Percentiles rank a stretch among this genome's conserved stretches.
Conservation (phyloP, 2,888 invertebrate genomes). For the Cantharis rustica region DNA sequence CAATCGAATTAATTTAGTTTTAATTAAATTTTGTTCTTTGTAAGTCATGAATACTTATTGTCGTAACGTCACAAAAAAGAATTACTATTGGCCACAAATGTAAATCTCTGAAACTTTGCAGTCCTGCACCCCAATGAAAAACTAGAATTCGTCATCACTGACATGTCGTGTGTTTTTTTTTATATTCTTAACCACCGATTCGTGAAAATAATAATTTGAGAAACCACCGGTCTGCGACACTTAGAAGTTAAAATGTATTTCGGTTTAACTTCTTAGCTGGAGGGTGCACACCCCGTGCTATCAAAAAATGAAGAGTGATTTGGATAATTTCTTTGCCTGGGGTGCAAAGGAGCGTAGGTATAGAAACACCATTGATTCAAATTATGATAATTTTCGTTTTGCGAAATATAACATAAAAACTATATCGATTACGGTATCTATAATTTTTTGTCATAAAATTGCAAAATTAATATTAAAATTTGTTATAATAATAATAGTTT, state of each 20-base stretch:
- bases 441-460: neutral
- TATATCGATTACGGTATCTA: neutral
- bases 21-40: too few species aligned
- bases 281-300: neutral
- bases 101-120: too few species aligned
- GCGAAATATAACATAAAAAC: neutral
- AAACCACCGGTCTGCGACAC: neutral
- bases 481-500: neutral
- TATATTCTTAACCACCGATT: too few species aligned
- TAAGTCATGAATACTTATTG: too few species aligned
- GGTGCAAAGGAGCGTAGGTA: neutral
- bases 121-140: too few species aligned
- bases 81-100: too few species aligned
- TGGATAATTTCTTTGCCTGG: neutral
- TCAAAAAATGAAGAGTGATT: neutral
- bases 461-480: neutral
- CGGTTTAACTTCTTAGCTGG: neutral
- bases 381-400: neutral
- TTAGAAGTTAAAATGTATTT: neutral
- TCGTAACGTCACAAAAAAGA: too few species aligned
- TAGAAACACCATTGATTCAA: neutral
- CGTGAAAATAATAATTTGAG: neutral
- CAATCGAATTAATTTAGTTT: too few species aligned
- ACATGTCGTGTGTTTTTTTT: too few species aligned
- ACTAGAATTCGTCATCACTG: too few species aligned